Base-by-base conservation (phyloP, 2,797 vertebrate genomes). In the Botia kubotai region DNA sequence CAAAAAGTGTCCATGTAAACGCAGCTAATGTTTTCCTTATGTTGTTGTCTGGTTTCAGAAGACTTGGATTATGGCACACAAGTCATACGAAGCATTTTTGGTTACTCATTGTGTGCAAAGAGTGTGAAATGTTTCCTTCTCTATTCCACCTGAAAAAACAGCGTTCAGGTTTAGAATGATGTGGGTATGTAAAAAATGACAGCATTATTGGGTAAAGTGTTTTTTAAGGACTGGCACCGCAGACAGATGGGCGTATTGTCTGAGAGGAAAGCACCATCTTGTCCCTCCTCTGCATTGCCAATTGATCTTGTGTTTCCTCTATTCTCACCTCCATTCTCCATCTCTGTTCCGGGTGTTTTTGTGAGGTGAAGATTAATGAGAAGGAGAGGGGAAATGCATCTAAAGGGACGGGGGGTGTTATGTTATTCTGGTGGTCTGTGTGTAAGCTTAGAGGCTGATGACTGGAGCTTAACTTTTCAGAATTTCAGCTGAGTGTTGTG, bases 401-500 rank as follows among this genome's bases (percentile, higher is more conserved):
- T 79, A 69, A 69, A 69, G 43, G 57, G 62, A 63, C n/a, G n/a
- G 52, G 62, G 33, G 50, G 14, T 63, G 43, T 71, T 62, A 16
- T 17, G n/a, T 60, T 78, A 65, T 74, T 72, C 36, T 36, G 77
- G 68, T 72, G 58, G 76, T 77, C 50, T 19, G 11, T n/a, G n/a
- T 53, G 52, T 53, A 6, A 36, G 58, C 26, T 36, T 36, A 19
- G 71, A 43, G 69, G 65, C 75, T 29, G 58, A 79, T 75, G 79
- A 78, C 65, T 67, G 50, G 58, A 43, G 53, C 79, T 77, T 79
- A 79, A 53, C 81, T 81, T 84, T 74, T 60, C 46, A 36, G 19
- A 26, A 75, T 82, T 85, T 79, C 69, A 80, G 77, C 80, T 86
- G 79, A 83, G 76, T 79, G 63, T 77, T 60, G 48, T 10, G 17